Percentiles rank a stretch among this genome's conserved stretches.
Evolutionary conservation across 1,140 invertebrate species (phyloP).

Genomic region (Danaus melanippus): DNA sequence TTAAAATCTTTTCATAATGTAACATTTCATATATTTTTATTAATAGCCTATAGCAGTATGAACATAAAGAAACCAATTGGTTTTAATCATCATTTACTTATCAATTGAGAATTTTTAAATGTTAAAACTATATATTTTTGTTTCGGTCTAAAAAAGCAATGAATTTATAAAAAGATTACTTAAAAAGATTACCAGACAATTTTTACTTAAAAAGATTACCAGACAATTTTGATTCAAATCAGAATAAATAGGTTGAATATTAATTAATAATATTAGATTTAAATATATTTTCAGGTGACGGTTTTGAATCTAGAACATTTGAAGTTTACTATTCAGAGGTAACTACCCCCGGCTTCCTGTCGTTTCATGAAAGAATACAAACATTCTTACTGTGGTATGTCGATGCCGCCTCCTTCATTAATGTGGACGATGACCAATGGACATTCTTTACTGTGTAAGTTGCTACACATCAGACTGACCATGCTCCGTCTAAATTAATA

Average conservation of each 20-base stretch:
- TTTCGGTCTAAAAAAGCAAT: background rate
- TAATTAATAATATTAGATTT: too few relatives aligned
- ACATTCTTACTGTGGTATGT: conserved; percentile 96
- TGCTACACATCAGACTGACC: background rate
- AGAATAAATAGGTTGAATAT: too few relatives aligned
- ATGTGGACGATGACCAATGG: conserved; percentile 94
- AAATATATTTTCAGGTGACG: conserved; percentile 44
- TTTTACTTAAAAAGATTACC: too few relatives aligned
- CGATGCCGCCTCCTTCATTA: conserved; percentile 93
- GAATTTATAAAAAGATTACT: background rate
- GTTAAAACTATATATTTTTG: background rate
- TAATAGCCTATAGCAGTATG: too few relatives aligned
- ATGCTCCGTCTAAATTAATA: too few relatives aligned
- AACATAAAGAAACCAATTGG: too few relatives aligned
- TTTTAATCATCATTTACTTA: too few relatives aligned
- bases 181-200: too few relatives aligned
- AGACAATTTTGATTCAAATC: too few relatives aligned
- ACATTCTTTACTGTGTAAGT: conserved; percentile 91
- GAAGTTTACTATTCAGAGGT: conserved; percentile 87
- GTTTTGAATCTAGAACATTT: conserved; percentile 76
- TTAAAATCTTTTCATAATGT: conserved; percentile 16
- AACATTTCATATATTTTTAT: background rate
- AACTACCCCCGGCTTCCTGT: conserved; percentile 79
- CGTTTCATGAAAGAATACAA: conserved; percentile 89
- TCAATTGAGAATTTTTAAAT: background rate